Evolutionary conservation across 2,888 invertebrate genomes (phyloP).

Genomic region (Pristionchus entomophagus): DNA sequence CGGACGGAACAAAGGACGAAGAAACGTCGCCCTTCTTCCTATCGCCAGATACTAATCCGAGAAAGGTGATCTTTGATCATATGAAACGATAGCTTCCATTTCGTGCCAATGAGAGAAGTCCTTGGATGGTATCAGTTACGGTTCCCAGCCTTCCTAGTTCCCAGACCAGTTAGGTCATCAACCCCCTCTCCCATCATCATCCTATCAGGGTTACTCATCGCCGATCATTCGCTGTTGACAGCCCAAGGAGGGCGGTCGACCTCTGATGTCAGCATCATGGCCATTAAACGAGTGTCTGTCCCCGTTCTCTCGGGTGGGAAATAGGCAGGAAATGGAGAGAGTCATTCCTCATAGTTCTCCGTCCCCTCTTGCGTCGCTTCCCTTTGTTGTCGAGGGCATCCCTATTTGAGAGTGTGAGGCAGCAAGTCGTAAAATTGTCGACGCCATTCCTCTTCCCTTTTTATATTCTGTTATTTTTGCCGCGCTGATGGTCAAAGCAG

Average conservation of each 20-base stretch:
- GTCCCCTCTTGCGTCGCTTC: not conserved
- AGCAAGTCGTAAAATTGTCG: not conserved
- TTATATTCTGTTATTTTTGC: not conserved
- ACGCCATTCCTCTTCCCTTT: not conserved
- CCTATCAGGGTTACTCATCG: not conserved
- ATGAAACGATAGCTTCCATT: too few species aligned
- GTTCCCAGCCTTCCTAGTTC: too few species aligned
- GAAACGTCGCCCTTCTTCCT: too few species aligned
- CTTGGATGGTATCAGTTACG: too few species aligned
- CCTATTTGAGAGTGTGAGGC: not conserved
- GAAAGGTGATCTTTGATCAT: too few species aligned
- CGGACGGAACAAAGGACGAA: not conserved
- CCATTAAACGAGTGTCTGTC: not conserved
- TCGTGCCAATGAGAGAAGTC: too few species aligned
- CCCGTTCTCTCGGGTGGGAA: not conserved
- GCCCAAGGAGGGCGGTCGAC: not conserved
- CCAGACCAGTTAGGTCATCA: too few species aligned
- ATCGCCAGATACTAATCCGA: too few species aligned
- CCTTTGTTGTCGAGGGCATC: constrained; percentile 19
- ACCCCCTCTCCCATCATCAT: not conserved
- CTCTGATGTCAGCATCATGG: not conserved
- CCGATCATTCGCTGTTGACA: not conserved
- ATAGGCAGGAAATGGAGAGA: not conserved
- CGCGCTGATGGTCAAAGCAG: not conserved
- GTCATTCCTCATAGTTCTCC: not conserved